Evolutionary conservation across 1,140 invertebrate genomes (phyloP), one percentile per base, ranked within the genome.

Genomic region (Nebria ingens): DNA sequence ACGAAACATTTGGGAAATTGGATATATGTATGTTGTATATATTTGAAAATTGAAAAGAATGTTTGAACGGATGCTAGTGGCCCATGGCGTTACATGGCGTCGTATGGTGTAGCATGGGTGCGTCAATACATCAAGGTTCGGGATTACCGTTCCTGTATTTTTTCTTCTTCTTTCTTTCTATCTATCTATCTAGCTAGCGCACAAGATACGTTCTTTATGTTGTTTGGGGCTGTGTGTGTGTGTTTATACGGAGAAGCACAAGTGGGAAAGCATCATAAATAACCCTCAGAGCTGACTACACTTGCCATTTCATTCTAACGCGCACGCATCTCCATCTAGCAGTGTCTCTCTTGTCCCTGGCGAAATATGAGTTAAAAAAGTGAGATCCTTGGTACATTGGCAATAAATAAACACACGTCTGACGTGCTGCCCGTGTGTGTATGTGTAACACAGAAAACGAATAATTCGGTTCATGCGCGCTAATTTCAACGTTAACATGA

Each of bases 331-430:
- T 56, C 56, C 53, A 12, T 21, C 34, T 29, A 19, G 19, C 55
- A 21, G 15, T 51, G 21, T 21, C 12, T 29, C 49, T 20, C 25
- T 17, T 21, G 53, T 40, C 56, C 51, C 51, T 23, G 56, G 59
- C 61, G 63, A 71, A 73, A 73, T 73, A 72, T 71, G 58, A 67
- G 65, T 62, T 63, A 64, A 59, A 61, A 62, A 62, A 62, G 56
- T 62, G 61, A 62, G 61, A 60, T 58, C 50, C 53, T 25, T 9
- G 69, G 65, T 57, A 63, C 59, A 54, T 55, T 52, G 60, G 58
- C 58, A 57, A 59, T 61, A 59, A 61, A 61, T 61, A 61, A 61
- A 57, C 57, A 40, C n/a, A n/a, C n/a, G n/a, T n/a, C n/a, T n/a
- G n/a, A n/a, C n/a, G n/a, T n/a, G n/a, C 19, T 13, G 13, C 4